phyloP scores from a whole-genome alignment of 2,888 invertebrate genomes.

The Cancer borealis region DNA sequence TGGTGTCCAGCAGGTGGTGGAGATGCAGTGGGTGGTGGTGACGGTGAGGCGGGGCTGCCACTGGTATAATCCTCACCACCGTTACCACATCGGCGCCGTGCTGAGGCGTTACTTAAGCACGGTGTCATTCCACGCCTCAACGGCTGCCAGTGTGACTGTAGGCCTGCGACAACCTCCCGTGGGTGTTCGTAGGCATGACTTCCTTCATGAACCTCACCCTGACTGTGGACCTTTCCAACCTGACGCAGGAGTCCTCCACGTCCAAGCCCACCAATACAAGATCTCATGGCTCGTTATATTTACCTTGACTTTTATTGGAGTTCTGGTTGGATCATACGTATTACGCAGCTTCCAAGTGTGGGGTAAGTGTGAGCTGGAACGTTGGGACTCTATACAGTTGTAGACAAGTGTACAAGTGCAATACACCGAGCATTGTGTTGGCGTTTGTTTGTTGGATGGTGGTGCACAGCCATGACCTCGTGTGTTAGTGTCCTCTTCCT shows the following conservation, averaged over 20 bases:
- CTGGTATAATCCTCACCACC: neutral
- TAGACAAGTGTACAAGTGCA: no score
- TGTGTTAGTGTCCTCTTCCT: neutral
- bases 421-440: neutral
- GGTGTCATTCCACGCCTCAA: neutral
- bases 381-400: no score
- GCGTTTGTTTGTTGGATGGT: neutral
- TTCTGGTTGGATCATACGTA: no score
- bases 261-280: neutral
- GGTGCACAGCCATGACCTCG: neutral
- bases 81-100: neutral
- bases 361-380: no score
- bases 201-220: neutral
- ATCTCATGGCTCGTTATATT: neutral
- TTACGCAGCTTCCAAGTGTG: no score
- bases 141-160: neutral
- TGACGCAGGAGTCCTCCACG: neutral
- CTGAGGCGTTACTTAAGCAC: neutral
- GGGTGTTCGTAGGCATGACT: neutral
- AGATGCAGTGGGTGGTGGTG: neutral
- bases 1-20: neutral
- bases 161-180: neutral
- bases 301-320: neutral
- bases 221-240: neutral
- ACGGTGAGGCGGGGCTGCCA: neutral